A percentile compares a stretch with the other conserved stretches of the same genome.
Evolutionary conservation across 2,113 vertebrate genomes (phyloP).

Genomic region (Xerus inauris): DNA sequence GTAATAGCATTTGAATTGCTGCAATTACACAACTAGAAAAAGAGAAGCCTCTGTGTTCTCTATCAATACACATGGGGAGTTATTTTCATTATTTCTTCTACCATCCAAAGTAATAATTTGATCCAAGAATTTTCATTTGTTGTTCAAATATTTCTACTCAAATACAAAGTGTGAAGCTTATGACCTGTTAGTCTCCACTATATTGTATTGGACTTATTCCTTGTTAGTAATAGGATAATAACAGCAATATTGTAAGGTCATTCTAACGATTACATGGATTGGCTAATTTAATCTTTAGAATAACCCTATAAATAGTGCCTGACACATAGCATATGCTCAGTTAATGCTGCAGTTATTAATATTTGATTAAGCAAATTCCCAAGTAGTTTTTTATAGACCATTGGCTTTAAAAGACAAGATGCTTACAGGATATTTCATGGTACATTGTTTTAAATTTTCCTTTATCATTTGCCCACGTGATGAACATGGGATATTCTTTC

Average conservation of each 20-base stretch:
- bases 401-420: not conserved
- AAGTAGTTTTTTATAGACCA: not conserved
- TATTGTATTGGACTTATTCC: not conserved
- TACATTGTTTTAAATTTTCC: not conserved
- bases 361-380: not conserved
- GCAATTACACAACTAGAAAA: not conserved
- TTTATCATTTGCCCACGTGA: not conserved
- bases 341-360: not conserved
- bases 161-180: not conserved
- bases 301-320: not conserved
- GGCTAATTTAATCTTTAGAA: too few species aligned
- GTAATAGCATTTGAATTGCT: not conserved
- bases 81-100: not conserved
- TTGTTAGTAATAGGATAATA: not conserved
- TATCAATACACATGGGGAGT: not conserved
- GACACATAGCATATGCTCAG: not conserved
- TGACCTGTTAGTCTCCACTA: not conserved
- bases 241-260: too few species aligned
- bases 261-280: not conserved
- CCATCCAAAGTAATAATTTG: not conserved
- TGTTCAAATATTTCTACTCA: not conserved
- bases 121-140: not conserved
- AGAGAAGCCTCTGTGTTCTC: not conserved
- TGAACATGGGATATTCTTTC: fast-evolving
- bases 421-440: not conserved